Base-by-base conservation (phyloP, 2,888 invertebrate species). In the Alviniconcha strummeri region DNA sequence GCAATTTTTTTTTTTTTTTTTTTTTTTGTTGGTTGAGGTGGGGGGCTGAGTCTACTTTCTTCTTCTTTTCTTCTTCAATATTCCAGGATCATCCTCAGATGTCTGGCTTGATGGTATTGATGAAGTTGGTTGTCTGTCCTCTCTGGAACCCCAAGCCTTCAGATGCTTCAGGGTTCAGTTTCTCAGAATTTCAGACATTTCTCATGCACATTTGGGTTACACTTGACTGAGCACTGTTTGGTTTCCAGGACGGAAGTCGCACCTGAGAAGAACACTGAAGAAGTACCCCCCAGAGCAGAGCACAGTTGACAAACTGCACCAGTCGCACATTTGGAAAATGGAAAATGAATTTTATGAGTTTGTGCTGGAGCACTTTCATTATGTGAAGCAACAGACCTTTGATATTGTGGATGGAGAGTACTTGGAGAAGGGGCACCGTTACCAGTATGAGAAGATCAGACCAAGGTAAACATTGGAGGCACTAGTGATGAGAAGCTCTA, bases 341-440 rank as follows among this genome's bases (percentile, higher is more conserved):
- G 86, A 86, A 56, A 85, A 85, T 56, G 86, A 86, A 36, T 86
- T 86, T 74, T 86, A 84, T 64, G 75, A 75, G 83, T 86, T 85
- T 82, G 86, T 84, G 75, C 69, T 83, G 15, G 76, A 85, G 54
- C 86, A 85, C 55, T 86, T 86, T 57, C 86, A 85, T 64, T 86
- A 85, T 60, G 52, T 85, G 15, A 85, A 84, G 75, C 84, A 81
- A 56, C 85, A 82, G 83, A 85, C 84, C 15, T 79, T 86, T 71
- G 84, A 84, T n/a, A 15, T 81, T 67, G 79, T 75, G 60, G 76
- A 85, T 36, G 86, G 86, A 15, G 85, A 84, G n/a, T 72, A 82
- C 64, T 15, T 82, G 54, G 79, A 78, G 17, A 84, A 84, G 64
- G 84, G 79, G 13, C 78, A 82, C 17, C 69, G 78, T 8, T 84